phyloP scores from a whole-genome alignment of 2,797 vertebrate genomes.

The Cossypha polioptera region DNA sequence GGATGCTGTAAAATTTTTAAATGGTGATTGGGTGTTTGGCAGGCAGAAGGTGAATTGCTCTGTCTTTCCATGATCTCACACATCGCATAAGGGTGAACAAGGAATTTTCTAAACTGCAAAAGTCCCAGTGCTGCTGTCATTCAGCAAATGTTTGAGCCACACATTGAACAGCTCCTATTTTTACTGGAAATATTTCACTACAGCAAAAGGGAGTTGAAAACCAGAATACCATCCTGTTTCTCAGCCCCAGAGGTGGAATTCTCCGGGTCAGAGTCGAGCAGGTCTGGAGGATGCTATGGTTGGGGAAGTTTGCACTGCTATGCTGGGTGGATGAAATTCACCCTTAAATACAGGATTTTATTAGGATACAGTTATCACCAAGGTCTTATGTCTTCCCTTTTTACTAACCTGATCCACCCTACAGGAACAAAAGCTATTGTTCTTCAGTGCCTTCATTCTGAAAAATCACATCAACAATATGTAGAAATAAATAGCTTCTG shows the following conservation, averaged over 20 bases:
- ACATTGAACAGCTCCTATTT: conserved; percentile 45
- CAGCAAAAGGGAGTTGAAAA: conserved; percentile 17
- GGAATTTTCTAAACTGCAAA: conserved; percentile 43
- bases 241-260: not conserved
- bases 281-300: not conserved
- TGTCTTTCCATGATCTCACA: conserved; percentile 68
- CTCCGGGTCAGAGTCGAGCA: not conserved
- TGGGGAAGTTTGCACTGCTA: not conserved
- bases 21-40: conserved; percentile 47
- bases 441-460: not conserved
- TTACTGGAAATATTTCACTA: conserved; percentile 48
- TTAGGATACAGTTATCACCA: not conserved
- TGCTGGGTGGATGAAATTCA: not conserved
- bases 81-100: conserved; percentile 43
- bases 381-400: not conserved
- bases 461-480: not conserved
- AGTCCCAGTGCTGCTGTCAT: conserved; percentile 50
- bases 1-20: conserved; percentile 50
- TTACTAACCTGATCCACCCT: not conserved
- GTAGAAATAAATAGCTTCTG: not conserved
- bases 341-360: not conserved
- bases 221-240: conserved; percentile 23
- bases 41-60: conserved; percentile 42
- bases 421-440: not conserved
- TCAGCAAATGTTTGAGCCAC: not conserved